Evolutionary conservation across 2,113 vertebrate genomes (phyloP).

Genomic region (Sinocyclocheilus grahami): DNA sequence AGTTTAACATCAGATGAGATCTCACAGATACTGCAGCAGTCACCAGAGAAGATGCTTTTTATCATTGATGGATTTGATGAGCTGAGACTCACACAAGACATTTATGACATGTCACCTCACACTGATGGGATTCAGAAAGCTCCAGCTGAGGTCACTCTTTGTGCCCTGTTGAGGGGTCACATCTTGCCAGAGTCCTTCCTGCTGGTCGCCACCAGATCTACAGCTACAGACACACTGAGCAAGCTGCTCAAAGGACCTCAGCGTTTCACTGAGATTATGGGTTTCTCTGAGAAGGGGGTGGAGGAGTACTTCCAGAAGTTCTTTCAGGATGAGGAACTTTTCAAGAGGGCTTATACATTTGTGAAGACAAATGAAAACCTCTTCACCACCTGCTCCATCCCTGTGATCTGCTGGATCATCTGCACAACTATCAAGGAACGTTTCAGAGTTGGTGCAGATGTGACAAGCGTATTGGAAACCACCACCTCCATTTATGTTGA

Average conservation of each 20-base stretch:
- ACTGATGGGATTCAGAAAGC: conserved; percentile 31
- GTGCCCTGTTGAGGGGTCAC: conserved; percentile 63
- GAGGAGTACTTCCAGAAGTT: conserved; percentile 47
- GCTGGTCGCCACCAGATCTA: conserved; percentile 66
- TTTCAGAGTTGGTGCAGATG: neutral
- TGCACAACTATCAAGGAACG: conserved; percentile 34
- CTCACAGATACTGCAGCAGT: conserved; percentile 49
- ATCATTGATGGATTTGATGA: conserved; percentile 71
- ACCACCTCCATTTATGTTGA: conserved; percentile 47
- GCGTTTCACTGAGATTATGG: conserved; percentile 44
- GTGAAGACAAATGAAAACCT: conserved; percentile 21
- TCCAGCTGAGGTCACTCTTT: conserved; percentile 54
- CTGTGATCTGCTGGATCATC: conserved; percentile 52
- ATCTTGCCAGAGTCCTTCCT: conserved; percentile 62
- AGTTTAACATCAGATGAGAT: neutral
- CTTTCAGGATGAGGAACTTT: conserved; percentile 20
- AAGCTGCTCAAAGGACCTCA: conserved; percentile 7
- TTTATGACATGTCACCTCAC: conserved; percentile 29
- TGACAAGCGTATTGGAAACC: conserved; percentile 28
- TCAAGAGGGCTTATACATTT: neutral
- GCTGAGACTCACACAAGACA: conserved; percentile 24
- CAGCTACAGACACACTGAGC: conserved; percentile 56
- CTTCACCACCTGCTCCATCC: conserved; percentile 41
- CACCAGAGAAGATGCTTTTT: conserved; percentile 63
- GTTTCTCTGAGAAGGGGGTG: conserved; percentile 42